Percentiles rank a stretch among this genome's conserved stretches.
Conservation (phyloP, 1,140 invertebrate species). For the Augochlora pura region DNA sequence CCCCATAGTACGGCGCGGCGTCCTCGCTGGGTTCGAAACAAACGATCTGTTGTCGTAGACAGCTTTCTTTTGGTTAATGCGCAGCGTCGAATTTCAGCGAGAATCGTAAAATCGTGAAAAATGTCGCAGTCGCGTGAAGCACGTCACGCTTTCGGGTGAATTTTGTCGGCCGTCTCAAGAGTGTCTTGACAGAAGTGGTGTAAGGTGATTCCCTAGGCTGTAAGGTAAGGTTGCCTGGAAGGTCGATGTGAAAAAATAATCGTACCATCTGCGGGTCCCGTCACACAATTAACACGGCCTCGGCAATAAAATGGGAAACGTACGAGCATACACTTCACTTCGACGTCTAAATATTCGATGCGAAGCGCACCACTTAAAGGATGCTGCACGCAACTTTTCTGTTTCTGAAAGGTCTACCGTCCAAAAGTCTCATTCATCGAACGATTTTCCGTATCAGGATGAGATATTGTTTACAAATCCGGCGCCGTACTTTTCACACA, state of each 20-base stretch:
- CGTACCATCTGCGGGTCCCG: neutral
- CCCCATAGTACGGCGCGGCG: too few relatives aligned
- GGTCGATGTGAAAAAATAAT: slow-evolving; percentile 38
- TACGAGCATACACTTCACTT: slow-evolving; percentile 31
- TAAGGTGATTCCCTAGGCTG: slow-evolving; percentile 23
- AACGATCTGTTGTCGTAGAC: too few relatives aligned
- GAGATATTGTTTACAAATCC: neutral
- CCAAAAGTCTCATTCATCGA: neutral
- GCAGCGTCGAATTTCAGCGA: neutral
- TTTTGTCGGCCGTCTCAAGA: neutral
- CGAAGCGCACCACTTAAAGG: slow-evolving; percentile 7
- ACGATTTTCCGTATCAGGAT: neutral
- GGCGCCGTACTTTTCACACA: neutral
- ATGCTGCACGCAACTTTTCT: neutral
- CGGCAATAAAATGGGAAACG: slow-evolving; percentile 48
- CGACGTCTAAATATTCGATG: slow-evolving; percentile 35
- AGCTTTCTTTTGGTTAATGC: neutral
- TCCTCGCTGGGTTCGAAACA: too few relatives aligned
- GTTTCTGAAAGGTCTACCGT: neutral
- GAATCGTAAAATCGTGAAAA: slow-evolving; percentile 9
- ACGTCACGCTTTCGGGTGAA: neutral
- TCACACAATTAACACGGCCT: slow-evolving; percentile 37
- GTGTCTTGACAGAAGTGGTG: too few relatives aligned
- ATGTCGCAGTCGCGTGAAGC: too few relatives aligned
- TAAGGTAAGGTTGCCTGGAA: neutral